A percentile compares a stretch with the other conserved stretches of the same genome.
Evolutionary conservation across 2,888 invertebrate genomes (phyloP).

Genomic region (Monopis laevigella): DNA sequence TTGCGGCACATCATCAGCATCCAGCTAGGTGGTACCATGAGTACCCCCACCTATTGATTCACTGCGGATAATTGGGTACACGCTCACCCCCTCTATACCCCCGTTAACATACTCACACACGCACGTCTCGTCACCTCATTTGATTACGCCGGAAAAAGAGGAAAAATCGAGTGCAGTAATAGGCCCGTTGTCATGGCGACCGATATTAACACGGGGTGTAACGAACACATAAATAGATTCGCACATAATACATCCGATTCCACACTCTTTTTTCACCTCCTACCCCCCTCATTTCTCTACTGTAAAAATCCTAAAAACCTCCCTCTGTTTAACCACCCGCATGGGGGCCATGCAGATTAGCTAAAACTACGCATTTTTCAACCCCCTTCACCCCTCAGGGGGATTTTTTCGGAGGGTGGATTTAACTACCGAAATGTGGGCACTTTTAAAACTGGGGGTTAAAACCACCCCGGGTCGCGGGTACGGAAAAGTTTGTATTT

Average conservation of each 20-base stretch:
- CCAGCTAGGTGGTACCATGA: slow-evolving; percentile 8
- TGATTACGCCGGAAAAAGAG: slow-evolving; percentile 68
- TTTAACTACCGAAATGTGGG: slow-evolving; percentile 63
- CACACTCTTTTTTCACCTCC: slow-evolving; percentile 44
- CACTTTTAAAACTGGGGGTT: slow-evolving; percentile 24
- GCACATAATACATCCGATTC: slow-evolving; percentile 58
- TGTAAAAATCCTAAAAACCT: slow-evolving; percentile 59
- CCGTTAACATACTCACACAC: slow-evolving; percentile 32
- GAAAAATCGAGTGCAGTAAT: slow-evolving; percentile 68
- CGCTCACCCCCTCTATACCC: slow-evolving; percentile 30
- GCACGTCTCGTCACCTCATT: slow-evolving; percentile 55
- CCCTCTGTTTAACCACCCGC: slow-evolving; percentile 43
- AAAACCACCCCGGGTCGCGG: slow-evolving; percentile 24
- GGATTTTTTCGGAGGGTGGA: slow-evolving; percentile 34
- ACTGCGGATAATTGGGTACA: slow-evolving; percentile 67
- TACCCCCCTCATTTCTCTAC: slow-evolving; percentile 28
- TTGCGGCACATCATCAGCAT: slow-evolving; percentile 37
- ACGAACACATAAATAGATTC: slow-evolving; percentile 61
- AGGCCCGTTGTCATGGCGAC: slow-evolving; percentile 56
- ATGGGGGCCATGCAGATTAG: slow-evolving; percentile 66
- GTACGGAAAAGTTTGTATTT: slow-evolving; percentile 57
- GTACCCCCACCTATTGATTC: slow-evolving; percentile 50
- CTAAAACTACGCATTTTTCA: slow-evolving; percentile 75
- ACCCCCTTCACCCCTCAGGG: slow-evolving; percentile 45
- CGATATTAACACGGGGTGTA: slow-evolving; percentile 53